Evolutionary conservation across 2,888 invertebrate genomes (phyloP), one percentile per base, ranked within the genome.

Genomic region (Tinea pellionella): DNA sequence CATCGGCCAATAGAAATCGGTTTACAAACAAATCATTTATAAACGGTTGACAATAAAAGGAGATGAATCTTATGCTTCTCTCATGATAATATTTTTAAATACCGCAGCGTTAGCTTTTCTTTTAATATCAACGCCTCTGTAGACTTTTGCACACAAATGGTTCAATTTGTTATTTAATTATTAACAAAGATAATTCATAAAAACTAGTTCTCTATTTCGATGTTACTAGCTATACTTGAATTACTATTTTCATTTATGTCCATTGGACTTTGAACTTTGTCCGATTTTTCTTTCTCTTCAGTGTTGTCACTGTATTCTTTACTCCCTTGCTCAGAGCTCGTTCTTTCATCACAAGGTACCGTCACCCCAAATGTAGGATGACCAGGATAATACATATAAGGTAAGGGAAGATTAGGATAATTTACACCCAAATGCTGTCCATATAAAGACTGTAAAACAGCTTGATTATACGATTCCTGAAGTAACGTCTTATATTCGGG

Each of bases 211-310:
- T 88, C 88, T 61, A 88, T 65, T 67, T 88, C 88, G 63, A 88
- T 88, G 67, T 88, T 88, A 72, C 88, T 87, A 24, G 83, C 88
- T 78, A 87, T 82, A 68, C 88, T 88, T 63, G 85, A 86, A 65
- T 76, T 82, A 63, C 87, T 88, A 63, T 87, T 85, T 61, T 86
- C 88, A 65, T 86, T 83, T 1, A 81, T 61, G 63, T 79, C 80
- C 15, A 80, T 66, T 18, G 68, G 69, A 24, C 62, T 64, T 15
- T 65, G 24, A 15, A 41, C 47, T 68, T 80, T 80, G 3, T 67
- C 72, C n/a, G 68, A 66, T 53, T 77, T 78, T 42, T 74, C 73
- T 63, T 80, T 79, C 1, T 68, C 72, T 47, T 62, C 63, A 62
- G 72, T 77, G 4, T 73, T 68, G 63, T 68, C 63, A 80, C 80